Percentiles rank a stretch among this genome's conserved stretches.
Conservation (phyloP, 2,888 invertebrate genomes). For the Dynastes hyllus region DNA sequence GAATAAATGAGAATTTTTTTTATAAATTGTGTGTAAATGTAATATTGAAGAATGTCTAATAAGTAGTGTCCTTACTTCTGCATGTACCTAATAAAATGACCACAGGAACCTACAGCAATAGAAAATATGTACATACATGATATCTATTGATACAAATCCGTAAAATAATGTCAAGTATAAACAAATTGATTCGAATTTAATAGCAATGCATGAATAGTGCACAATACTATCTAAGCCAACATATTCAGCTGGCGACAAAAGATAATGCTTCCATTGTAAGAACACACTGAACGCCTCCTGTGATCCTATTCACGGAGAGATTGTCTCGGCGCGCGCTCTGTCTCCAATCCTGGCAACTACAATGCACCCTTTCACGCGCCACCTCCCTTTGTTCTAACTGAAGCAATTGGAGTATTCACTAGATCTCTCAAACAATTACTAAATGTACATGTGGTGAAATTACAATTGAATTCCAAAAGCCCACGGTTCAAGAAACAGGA, state of each 20-base stretch:
- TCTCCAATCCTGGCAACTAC: constrained; percentile 66
- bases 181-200: constrained; percentile 57
- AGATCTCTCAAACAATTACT: constrained; percentile 53
- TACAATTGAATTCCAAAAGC: constrained; percentile 54
- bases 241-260: constrained; percentile 72
- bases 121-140: too few relatives aligned
- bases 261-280: constrained; percentile 71
- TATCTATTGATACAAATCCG: not conserved
- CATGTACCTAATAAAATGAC: too few relatives aligned
- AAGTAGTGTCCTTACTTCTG: too few relatives aligned
- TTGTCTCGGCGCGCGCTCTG: constrained; percentile 62
- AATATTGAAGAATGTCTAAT: too few relatives aligned
- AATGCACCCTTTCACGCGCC: constrained; percentile 69
- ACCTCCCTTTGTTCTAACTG: constrained; percentile 69
- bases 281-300: constrained; percentile 70
- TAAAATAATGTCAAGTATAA: constrained; percentile 47
- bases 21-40: too few relatives aligned
- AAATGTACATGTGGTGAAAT: constrained; percentile 57
- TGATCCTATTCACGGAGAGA: constrained; percentile 69
- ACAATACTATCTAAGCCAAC: constrained; percentile 64
- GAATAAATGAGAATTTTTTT: too few relatives aligned
- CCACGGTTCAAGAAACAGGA: constrained; percentile 47
- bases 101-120: too few relatives aligned
- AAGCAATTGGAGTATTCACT: constrained; percentile 59
- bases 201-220: constrained; percentile 55